Evolutionary conservation across 2,797 vertebrate genomes (phyloP).

Genomic region (Eulemur coronatus): DNA sequence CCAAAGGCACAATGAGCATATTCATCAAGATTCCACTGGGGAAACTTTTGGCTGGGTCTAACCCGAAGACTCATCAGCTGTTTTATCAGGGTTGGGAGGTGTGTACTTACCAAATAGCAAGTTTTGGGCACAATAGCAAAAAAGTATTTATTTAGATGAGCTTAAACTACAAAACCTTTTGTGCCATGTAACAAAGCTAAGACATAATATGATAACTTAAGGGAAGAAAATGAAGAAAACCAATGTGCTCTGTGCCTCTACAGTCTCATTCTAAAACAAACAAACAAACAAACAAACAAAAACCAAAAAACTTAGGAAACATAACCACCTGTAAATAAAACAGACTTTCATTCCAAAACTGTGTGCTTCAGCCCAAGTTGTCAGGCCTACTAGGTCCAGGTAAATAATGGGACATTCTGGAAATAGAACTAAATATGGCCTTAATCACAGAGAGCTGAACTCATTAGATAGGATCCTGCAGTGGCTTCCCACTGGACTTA

Average conservation of each 20-base stretch:
- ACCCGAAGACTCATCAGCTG: neutral
- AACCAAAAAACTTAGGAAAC: neutral
- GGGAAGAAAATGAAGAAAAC: neutral
- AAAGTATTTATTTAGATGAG: neutral
- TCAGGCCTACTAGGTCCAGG: neutral
- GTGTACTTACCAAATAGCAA: neutral
- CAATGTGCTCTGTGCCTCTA: neutral
- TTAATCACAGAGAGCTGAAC: neutral
- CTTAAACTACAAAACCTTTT: neutral
- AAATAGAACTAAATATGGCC: neutral
- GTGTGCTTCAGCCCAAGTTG: neutral
- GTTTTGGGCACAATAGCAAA: neutral
- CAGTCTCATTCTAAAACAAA: neutral
- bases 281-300: neutral
- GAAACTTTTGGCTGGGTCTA: neutral
- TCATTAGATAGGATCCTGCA: neutral
- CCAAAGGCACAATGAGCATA: neutral
- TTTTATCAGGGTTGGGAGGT: neutral
- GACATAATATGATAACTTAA: neutral
- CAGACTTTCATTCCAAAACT: neutral
- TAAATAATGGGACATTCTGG: too few relatives aligned
- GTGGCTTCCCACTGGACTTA: neutral
- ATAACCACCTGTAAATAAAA: neutral
- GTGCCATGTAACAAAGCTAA: neutral
- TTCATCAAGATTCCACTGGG: neutral